A percentile compares a stretch with the other conserved stretches of the same genome.
Conservation (phyloP, 92 coral and sea anemone species). For the Pocillopora meandrina region DNA sequence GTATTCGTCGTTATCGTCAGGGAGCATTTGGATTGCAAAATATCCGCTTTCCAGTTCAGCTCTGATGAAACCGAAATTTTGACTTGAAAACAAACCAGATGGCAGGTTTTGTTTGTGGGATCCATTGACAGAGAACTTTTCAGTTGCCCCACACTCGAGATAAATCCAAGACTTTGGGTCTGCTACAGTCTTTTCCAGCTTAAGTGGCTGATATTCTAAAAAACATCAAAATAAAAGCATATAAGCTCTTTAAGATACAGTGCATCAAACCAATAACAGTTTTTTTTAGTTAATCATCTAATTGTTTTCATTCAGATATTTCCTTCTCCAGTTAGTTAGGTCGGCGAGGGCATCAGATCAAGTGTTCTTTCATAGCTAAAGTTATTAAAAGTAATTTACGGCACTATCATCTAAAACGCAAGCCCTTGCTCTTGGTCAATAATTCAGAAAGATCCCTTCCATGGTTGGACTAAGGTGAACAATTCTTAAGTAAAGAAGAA, state of each 20-base stretch:
- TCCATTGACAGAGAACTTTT: conserved; percentile 81
- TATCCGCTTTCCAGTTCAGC: conserved; percentile 77
- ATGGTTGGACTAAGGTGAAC: too few relatives aligned
- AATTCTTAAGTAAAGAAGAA: too few relatives aligned
- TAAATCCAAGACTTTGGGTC: conserved; percentile 81
- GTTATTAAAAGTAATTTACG: too few relatives aligned
- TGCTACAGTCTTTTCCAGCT: conserved; percentile 75
- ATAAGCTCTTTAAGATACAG: neutral
- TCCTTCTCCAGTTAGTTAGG: too few relatives aligned
- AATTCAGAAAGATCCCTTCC: too few relatives aligned
- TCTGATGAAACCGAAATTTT: conserved; percentile 67
- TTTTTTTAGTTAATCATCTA: too few relatives aligned
- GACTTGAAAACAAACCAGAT: conserved; percentile 43
- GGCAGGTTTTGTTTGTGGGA: conserved; percentile 63
- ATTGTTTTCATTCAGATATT: too few relatives aligned
- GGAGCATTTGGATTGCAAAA: conserved; percentile 79
- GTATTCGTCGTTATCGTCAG: conserved; percentile 69
- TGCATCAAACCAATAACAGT: neutral
- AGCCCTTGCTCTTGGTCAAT: too few relatives aligned
- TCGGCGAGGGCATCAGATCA: too few relatives aligned
- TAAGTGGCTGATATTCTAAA: conserved; percentile 69
- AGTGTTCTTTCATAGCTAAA: too few relatives aligned
- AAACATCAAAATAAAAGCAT: neutral
- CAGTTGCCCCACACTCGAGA: conserved; percentile 80
- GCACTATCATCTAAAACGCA: too few relatives aligned